Evolutionary conservation across 2,888 invertebrate species (phyloP).

Genomic region (Cephus spinipes): DNA sequence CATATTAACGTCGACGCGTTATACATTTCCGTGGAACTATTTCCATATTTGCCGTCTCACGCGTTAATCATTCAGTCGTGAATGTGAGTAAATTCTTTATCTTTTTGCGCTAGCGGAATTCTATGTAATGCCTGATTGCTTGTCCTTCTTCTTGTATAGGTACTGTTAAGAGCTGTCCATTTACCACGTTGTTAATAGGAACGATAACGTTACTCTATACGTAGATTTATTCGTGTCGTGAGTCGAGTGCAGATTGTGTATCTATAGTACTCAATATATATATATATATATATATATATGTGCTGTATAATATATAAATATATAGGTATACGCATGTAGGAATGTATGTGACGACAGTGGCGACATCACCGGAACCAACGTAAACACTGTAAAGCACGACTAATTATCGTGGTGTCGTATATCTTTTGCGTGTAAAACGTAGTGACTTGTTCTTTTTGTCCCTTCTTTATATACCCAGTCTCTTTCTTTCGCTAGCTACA

Average conservation of each 20-base stretch:
- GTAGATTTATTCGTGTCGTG: not conserved
- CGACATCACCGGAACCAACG: not conserved
- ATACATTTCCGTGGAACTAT: not conserved
- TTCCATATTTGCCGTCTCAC: not conserved
- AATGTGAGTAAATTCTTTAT: not conserved
- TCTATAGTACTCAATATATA: not conserved
- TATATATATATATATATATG: too few relatives aligned
- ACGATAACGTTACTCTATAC: not conserved
- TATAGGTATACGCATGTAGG: not conserved
- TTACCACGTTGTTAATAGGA: not conserved
- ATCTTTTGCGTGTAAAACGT: not conserved
- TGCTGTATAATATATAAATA: not conserved
- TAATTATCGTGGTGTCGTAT: not conserved
- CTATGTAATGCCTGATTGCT: not conserved
- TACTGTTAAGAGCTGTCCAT: not conserved
- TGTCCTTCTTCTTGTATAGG: not conserved
- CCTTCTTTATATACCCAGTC: not conserved
- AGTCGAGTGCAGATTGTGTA: not conserved
- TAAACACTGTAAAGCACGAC: not conserved
- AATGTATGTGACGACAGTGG: not conserved
- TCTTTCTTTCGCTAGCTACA: not conserved
- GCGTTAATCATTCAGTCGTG: not conserved
- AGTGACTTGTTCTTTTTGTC: not conserved
- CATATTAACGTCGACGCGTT: not conserved
- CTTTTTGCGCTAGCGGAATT: not conserved